phyloP scores from a whole-genome alignment of 2,888 invertebrate species.

The Pyrrhia umbra region DNA sequence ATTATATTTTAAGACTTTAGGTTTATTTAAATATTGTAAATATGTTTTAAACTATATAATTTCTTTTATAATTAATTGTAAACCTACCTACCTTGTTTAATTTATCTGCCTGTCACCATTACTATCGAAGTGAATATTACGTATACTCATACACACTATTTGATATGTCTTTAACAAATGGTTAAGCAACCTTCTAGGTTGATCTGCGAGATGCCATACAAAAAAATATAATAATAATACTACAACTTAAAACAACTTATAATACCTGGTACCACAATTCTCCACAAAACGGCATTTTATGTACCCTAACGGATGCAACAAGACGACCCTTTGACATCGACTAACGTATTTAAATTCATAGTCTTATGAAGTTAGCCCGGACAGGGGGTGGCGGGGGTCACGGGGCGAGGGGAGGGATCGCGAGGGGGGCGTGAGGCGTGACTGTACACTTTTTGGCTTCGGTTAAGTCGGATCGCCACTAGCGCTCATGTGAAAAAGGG shows the following conservation, averaged over 20 bases:
- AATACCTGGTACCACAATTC: not conserved
- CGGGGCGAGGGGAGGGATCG: conserved; percentile 51
- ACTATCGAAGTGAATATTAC: no score
- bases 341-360: conserved; percentile 90
- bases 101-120: no score
- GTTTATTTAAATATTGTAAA: no score
- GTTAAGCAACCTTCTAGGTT: no score
- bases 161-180: no score
- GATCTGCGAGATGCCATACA: no score
- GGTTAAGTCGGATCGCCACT: conserved; percentile 88
- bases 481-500: conserved; percentile 49
- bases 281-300: conserved; percentile 70
- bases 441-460: conserved; percentile 90
- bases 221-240: no score
- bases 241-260: not conserved
- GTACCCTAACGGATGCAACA: conserved; percentile 76
- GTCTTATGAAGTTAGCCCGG: conserved; percentile 89
- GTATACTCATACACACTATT: no score
- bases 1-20: no score
- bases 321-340: conserved; percentile 87
- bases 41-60: no score
- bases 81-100: no score
- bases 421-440: conserved; percentile 79
- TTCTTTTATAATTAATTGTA: no score
- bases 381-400: conserved; percentile 59